Percentiles rank a stretch among this genome's conserved stretches.
Evolutionary conservation across 2,888 invertebrate species (phyloP).

Genomic region (Brenthis hecate): DNA sequence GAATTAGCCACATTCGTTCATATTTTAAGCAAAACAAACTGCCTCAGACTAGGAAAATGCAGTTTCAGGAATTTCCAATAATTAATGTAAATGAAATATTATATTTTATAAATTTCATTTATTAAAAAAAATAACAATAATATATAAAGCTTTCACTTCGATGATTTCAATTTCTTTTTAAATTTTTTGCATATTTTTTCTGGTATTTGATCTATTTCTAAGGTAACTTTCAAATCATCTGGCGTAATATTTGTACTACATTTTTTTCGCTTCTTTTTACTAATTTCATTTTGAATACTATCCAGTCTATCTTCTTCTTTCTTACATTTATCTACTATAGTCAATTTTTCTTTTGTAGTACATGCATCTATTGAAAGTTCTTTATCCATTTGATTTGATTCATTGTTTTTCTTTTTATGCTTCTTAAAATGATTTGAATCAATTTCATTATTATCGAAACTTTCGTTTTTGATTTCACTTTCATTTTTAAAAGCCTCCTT

Average conservation of each 20-base stretch:
- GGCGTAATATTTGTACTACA: neutral
- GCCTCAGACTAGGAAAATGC: too few relatives aligned
- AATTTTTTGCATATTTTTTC: slow-evolving; percentile 7
- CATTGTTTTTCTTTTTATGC: slow-evolving; percentile 37
- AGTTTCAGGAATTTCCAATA: too few relatives aligned
- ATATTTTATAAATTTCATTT: neutral
- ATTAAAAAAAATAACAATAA: neutral
- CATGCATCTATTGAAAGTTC: too few relatives aligned
- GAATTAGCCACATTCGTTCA: too few relatives aligned
- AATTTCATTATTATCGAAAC: slow-evolving; percentile 34
- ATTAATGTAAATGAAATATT: too few relatives aligned
- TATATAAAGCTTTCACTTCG: neutral
- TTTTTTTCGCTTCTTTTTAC: slow-evolving; percentile 8
- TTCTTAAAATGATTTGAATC: slow-evolving; percentile 7
- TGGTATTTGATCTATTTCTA: neutral
- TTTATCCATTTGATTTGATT: too few relatives aligned
- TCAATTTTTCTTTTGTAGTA: slow-evolving; percentile 2
- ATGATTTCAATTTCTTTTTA: slow-evolving; percentile 1
- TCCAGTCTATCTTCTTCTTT: neutral
- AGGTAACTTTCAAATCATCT: slow-evolving; percentile 2
- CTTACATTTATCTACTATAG: neutral
- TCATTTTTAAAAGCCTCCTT: neutral
- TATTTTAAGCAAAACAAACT: too few relatives aligned
- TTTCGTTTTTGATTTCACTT: slow-evolving; percentile 5
- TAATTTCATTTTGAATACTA: neutral